phyloP scores from a whole-genome alignment of 2,888 invertebrate species.

The Sarcophaga variegata region DNA sequence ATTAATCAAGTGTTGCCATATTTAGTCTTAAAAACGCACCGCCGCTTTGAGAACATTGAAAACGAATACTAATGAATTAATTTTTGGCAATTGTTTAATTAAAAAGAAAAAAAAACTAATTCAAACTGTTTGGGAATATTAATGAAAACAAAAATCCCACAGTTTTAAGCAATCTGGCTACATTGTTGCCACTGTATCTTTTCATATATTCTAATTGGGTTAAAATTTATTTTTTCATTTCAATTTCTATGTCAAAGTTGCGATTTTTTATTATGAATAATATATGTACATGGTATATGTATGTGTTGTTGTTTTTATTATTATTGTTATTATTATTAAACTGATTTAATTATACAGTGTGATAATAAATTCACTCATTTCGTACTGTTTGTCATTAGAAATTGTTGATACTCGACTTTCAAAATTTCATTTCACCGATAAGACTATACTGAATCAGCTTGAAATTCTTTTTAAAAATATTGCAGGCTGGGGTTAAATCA shows the following conservation, averaged over 20 bases:
- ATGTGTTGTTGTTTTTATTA: neutral
- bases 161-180: neutral
- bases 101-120: neutral
- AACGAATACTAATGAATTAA: too few species aligned
- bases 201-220: constrained; percentile 8
- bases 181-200: neutral
- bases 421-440: neutral
- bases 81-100: neutral
- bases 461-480: neutral
- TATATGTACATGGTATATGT: too few species aligned
- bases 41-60: neutral
- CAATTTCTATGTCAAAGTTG: constrained; percentile 5
- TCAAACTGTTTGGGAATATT: neutral
- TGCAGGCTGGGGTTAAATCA: too few species aligned
- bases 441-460: neutral
- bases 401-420: neutral
- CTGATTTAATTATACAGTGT: neutral
- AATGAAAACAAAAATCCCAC: neutral
- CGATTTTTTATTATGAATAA: neutral
- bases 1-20: neutral
- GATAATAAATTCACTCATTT: neutral
- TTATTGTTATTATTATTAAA: neutral
- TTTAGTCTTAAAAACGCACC: neutral
- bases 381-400: neutral
- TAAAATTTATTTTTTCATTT: neutral